Conservation (phyloP, 2,113 vertebrate genomes). For the Mystacornis crossleyi region DNA sequence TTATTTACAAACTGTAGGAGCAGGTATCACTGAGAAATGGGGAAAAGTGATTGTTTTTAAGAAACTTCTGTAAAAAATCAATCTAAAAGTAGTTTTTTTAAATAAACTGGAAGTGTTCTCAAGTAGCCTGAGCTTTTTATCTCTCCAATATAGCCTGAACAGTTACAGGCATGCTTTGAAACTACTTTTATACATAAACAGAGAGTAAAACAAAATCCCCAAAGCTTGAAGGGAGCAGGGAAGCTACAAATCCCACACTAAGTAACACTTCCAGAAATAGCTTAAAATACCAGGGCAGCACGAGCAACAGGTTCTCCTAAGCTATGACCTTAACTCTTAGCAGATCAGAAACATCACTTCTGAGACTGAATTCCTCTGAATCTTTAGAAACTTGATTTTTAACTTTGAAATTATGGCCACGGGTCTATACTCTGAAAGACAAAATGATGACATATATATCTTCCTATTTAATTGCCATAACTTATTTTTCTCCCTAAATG, state of each 20-base stretch:
- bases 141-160: accelerated
- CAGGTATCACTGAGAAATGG: neutral
- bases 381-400: neutral
- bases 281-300: neutral
- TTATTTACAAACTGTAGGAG: neutral
- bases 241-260: neutral
- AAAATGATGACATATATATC: accelerated
- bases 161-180: neutral
- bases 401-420: neutral
- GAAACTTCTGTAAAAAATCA: neutral
- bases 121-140: neutral
- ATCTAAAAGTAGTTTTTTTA: neutral
- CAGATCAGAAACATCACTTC: neutral
- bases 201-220: neutral
- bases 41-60: neutral
- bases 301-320: neutral
- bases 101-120: neutral
- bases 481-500: neutral
- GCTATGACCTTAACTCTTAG: neutral
- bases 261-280: neutral
- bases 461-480: neutral
- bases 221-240: accelerated
- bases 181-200: neutral
- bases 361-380: neutral
- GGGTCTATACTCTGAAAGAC: accelerated